Evolutionary conservation across 2,797 vertebrate genomes (phyloP).

Genomic region (Crossoptilon crossoptilon): DNA sequence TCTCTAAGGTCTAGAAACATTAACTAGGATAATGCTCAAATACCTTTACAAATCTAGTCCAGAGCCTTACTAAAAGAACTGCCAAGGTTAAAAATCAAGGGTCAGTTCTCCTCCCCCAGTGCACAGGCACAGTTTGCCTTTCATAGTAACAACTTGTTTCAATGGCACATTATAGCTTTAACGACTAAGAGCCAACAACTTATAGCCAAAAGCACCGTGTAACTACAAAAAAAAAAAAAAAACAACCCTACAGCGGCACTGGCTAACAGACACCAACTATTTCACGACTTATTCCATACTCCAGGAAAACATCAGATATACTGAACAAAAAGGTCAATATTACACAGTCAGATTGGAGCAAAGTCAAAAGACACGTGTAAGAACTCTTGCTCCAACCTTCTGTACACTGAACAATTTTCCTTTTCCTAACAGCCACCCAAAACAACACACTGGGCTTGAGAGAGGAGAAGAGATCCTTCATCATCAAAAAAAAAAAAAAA

Average conservation of each 20-base stretch:
- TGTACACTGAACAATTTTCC: not conserved
- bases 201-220: not conserved
- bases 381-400: not conserved
- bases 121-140: not conserved
- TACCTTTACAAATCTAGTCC: conserved; percentile 52
- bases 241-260: not conserved
- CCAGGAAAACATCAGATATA: not conserved
- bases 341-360: not conserved
- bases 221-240: not conserved
- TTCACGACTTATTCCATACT: not conserved
- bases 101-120: conserved; percentile 59
- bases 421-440: not conserved
- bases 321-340: conserved; percentile 30
- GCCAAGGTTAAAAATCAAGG: conserved; percentile 27
- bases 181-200: not conserved
- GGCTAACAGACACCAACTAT: not conserved
- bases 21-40: conserved; percentile 47
- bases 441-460: not conserved
- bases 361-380: not conserved
- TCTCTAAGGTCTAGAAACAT: not conserved
- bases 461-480: conserved; percentile 59
- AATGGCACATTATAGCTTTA: not conserved
- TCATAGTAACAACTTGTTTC: not conserved
- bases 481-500: conserved; percentile 1
- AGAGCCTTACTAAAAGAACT: conserved; percentile 28